These are phyloP conservation scores for Harpagoxenus sublaevis DNA, from an alignment of 2,888 invertebrate species.

Conservation along the genomic window DNA sequence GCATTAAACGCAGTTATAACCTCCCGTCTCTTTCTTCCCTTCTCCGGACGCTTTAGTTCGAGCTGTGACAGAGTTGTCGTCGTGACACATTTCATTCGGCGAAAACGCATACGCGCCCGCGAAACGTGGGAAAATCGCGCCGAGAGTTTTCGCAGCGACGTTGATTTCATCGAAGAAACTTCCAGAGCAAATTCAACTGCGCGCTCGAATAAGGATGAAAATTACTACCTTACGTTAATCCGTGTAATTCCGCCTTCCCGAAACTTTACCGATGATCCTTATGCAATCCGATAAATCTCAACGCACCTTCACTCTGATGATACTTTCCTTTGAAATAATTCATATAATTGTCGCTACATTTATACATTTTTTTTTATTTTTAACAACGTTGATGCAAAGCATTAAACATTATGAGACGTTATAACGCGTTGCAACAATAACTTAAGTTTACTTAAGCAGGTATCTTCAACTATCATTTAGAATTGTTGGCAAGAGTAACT, in stretches of 20 bases:
- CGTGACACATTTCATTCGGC: conserved; percentile 9
- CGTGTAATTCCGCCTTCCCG: conserved; percentile 26
- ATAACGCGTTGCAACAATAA: background rate
- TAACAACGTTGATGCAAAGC: background rate
- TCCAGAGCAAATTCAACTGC: conserved; percentile 13
- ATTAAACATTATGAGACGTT: background rate
- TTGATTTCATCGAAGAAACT: conserved; percentile 26
- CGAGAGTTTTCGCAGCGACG: conserved; percentile 19
- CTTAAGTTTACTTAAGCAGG: background rate
- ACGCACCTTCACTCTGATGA: background rate
- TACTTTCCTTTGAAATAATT: conserved; percentile 1
- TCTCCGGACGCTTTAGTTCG: background rate
- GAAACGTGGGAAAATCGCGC: background rate
- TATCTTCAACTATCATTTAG: background rate
- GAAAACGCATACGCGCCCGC: conserved; percentile 4
- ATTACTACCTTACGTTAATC: conserved; percentile 33
- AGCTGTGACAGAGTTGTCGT: background rate
- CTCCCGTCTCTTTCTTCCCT: background rate
- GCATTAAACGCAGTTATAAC: background rate
- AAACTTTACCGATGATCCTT: conserved; percentile 28
- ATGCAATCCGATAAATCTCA: conserved; percentile 14
- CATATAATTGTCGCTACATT: background rate
- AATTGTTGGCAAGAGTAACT: background rate
- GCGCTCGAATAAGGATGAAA: conserved; percentile 8
- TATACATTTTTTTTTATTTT: background rate